phyloP scores from a whole-genome alignment of 1,140 invertebrate genomes.

The Drosophila rhopaloa region DNA sequence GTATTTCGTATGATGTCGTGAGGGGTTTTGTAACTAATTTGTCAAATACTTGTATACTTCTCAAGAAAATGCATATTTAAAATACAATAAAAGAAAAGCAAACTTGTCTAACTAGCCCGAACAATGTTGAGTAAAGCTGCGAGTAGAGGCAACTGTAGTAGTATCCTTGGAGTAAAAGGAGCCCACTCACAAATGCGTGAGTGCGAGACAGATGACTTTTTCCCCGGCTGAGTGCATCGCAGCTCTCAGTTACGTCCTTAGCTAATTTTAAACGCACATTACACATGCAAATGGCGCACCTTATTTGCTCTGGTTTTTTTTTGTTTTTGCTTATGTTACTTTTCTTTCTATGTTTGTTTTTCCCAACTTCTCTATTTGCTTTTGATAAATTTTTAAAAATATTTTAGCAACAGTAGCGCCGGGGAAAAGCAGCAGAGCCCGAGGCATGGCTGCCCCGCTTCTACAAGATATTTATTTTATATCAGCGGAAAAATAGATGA shows the following conservation, averaged over 20 bases:
- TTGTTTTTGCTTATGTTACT: background rate
- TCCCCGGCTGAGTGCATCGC: slow-evolving; percentile 42
- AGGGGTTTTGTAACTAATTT: too few species aligned
- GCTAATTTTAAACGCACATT: slow-evolving; percentile 76
- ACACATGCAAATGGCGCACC: slow-evolving; percentile 73
- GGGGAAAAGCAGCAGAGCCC: slow-evolving; percentile 22
- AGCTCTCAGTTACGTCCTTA: slow-evolving; percentile 53
- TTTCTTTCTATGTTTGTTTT: slow-evolving; percentile 46
- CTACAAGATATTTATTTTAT: slow-evolving; percentile 83
- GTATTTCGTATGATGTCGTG: too few species aligned
- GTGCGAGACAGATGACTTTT: slow-evolving; percentile 27
- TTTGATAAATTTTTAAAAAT: slow-evolving; percentile 83
- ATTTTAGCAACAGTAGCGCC: slow-evolving; percentile 57
- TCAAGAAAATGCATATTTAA: too few species aligned
- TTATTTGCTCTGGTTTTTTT: slow-evolving; percentile 33
- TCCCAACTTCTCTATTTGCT: slow-evolving; percentile 74
- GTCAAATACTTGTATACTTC: too few species aligned
- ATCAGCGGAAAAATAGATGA: slow-evolving; percentile 83
- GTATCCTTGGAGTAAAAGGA: slow-evolving; percentile 4
- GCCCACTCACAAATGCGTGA: background rate
- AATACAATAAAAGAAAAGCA: slow-evolving; percentile 7
- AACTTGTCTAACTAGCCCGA: slow-evolving; percentile 4
- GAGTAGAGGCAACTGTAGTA: background rate
- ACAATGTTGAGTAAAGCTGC: background rate
- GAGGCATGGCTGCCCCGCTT: slow-evolving; percentile 45